Evolutionary conservation across 2,113 vertebrate genomes (phyloP).

Genomic region (Oreocharis arfaki): DNA sequence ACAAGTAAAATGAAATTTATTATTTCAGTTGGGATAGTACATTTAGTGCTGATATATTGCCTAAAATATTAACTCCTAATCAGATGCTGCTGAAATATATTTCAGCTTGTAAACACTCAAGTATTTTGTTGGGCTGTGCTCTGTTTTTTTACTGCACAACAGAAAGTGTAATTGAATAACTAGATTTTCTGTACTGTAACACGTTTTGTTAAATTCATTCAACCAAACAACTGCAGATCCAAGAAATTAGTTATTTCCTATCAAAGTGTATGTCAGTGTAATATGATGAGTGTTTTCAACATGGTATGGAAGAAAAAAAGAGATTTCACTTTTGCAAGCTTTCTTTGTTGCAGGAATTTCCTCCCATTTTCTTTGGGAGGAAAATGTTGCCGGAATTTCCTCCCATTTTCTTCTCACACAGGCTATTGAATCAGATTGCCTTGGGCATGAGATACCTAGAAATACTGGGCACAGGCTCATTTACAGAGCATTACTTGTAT

Average conservation of each 20-base stretch:
- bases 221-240: neutral
- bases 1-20: conserved; percentile 28
- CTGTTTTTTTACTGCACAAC: neutral
- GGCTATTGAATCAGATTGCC: neutral
- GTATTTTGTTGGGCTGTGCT: neutral
- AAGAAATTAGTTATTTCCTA: neutral
- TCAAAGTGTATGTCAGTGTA: neutral
- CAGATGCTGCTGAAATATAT: conserved; percentile 10
- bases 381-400: neutral
- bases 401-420: neutral
- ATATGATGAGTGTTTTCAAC: neutral
- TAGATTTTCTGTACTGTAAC: neutral
- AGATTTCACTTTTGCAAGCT: neutral
- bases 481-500: neutral
- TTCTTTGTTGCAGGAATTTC: neutral
- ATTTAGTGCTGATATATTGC: neutral
- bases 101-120: conserved; percentile 9
- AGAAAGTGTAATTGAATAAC: neutral
- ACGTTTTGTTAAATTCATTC: neutral
- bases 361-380: neutral
- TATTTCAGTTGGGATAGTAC: conserved; percentile 2
- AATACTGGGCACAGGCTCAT: neutral
- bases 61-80: conserved; percentile 11
- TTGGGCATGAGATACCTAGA: neutral
- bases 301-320: neutral